phyloP scores from a whole-genome alignment of 1,140 invertebrate genomes.

The Ceratosolen fusciceps region DNA sequence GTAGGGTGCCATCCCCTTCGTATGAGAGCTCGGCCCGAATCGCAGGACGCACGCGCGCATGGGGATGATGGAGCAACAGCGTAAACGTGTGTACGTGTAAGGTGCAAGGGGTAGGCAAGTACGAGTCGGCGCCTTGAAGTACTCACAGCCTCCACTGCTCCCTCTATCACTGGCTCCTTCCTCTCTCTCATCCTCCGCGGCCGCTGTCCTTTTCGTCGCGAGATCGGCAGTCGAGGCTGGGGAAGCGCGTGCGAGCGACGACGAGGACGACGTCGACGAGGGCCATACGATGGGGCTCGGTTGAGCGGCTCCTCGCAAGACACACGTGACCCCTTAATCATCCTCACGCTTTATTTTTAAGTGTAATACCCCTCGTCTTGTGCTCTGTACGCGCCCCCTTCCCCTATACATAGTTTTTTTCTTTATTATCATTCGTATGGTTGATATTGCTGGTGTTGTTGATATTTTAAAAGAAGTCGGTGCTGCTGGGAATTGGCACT shows the following conservation, averaged over 20 bases:
- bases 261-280: neutral
- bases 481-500: neutral
- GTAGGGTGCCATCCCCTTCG: neutral
- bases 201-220: no score
- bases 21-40: no score
- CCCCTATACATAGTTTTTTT: neutral
- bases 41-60: neutral
- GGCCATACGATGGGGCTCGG: neutral
- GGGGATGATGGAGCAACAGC: conserved; percentile 3
- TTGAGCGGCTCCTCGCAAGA: neutral
- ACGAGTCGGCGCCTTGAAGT: conserved; percentile 18
- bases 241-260: conserved; percentile 22
- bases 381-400: no score
- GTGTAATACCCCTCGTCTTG: neutral
- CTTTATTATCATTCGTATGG: neutral
- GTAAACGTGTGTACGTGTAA: neutral
- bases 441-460: neutral
- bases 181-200: neutral
- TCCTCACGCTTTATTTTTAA: neutral
- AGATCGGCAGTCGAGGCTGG: conserved; percentile 32
- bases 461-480: neutral
- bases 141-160: neutral
- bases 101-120: neutral
- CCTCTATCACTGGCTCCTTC: neutral
- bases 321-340: neutral